Evolutionary conservation across 1,140 invertebrate species (phyloP), one percentile per base, ranked within the genome.

Genomic region (Zaprionus ornatus): DNA sequence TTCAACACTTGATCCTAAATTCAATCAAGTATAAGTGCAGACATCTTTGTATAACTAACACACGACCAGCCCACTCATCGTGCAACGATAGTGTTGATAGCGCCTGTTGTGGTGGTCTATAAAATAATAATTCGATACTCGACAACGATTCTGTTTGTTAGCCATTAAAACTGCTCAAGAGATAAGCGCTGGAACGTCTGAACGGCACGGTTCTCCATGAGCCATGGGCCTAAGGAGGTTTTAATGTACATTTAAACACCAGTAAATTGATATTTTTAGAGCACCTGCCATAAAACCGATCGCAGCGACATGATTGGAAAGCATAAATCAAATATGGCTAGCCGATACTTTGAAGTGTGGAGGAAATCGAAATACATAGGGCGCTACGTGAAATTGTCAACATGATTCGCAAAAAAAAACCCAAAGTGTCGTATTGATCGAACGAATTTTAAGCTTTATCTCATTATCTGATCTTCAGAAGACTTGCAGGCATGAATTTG

Each of bases 201-300:
- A n/a, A 13, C 37, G 21, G 5, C 2, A 1, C 19, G 19, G 1
- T 23, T 19, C 19, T 19, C 19, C 45, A 19, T 19, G n/a, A 9
- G 7, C 10, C 35, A 35, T 32, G 27, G 60, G 75, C 45, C 64
- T 90, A 90, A 88, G 78, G 62, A 81, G 78, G 74, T 84, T 88
- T 90, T 88, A 88, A 88, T 88, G 84, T 79, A 79, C 80, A 84
- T 88, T 88, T 88, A 88, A 88, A 76, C 80, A 90, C 71, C 74
- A 68, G 61, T 80, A 88, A 87, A 88, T 90, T 84, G 84, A 68
- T 76, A 88, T 84, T 79, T 88, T 90, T 76, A 90, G 81, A 88
- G 85, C 84, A 88, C 84, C 78, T 78, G 78, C 55, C 85, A 85
- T 88, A 90, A 88, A 87, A 50, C 56, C 56, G 64, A 54, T 59